Evolutionary conservation across 2,113 vertebrate genomes (phyloP).

Genomic region (Sakesphorus luctuosus): DNA sequence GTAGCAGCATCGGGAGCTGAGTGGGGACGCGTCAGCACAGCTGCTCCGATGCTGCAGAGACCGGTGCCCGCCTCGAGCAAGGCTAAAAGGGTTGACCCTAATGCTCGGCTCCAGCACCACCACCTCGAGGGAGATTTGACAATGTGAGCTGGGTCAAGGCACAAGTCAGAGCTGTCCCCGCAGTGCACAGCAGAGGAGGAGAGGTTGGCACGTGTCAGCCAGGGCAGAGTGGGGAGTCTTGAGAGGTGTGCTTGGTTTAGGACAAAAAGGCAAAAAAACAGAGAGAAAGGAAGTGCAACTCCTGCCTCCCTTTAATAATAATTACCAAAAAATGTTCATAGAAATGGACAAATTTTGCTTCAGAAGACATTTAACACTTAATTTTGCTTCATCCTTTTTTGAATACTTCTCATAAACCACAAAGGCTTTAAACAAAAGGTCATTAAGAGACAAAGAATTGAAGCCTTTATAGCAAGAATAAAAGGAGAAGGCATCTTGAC

Average conservation of each 20-base stretch:
- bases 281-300: background rate
- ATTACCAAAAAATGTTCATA: background rate
- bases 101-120: fast-evolving
- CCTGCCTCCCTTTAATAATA: background rate
- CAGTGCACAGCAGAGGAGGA: fast-evolving
- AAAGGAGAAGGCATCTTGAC: conserved; percentile 44
- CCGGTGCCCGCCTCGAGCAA: background rate
- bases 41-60: fast-evolving
- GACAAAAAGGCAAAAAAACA: background rate
- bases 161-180: background rate
- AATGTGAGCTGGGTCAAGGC: background rate
- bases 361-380: conserved; percentile 28
- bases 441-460: conserved; percentile 57
- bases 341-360: background rate
- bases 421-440: conserved; percentile 66
- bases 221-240: background rate
- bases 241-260: background rate
- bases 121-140: background rate
- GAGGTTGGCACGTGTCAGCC: background rate
- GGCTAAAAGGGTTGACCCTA: background rate
- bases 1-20: fast-evolving
- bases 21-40: fast-evolving
- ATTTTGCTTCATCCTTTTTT: background rate
- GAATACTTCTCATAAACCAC: conserved; percentile 10
- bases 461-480: background rate